Evolutionary conservation across 2,888 invertebrate species (phyloP).

Genomic region (Polietes domitor): DNA sequence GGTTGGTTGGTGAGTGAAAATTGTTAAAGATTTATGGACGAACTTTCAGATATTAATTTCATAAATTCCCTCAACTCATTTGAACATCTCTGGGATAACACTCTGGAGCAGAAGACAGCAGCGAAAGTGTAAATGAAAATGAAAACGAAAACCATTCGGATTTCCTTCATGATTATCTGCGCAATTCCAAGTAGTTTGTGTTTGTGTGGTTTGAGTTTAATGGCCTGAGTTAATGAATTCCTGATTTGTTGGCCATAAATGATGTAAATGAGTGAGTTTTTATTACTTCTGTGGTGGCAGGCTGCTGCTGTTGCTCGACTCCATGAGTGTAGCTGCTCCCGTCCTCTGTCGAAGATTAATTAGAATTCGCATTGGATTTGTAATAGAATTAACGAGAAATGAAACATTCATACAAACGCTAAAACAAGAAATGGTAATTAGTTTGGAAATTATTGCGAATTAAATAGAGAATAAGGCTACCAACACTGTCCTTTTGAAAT

Average conservation of each 20-base stretch:
- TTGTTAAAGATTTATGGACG: not conserved
- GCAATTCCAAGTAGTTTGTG: not conserved
- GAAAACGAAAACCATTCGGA: not conserved
- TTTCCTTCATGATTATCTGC: not conserved
- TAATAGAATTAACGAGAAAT: not conserved
- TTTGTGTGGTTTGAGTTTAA: constrained; percentile 1
- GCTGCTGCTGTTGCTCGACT: constrained; percentile 37
- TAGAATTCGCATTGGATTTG: not conserved
- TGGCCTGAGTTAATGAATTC: constrained; percentile 14
- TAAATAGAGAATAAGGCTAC: not conserved
- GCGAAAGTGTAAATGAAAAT: too few species aligned
- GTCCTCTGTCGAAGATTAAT: not conserved
- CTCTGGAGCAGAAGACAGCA: too few species aligned
- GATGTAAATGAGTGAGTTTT: not conserved
- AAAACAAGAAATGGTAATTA: not conserved
- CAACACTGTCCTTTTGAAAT: not conserved
- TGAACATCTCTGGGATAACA: too few species aligned
- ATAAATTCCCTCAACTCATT: not conserved
- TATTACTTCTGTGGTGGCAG: constrained; percentile 22
- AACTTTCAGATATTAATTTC: too few species aligned
- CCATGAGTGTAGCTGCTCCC: not conserved
- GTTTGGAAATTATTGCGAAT: not conserved
- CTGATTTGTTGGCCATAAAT: constrained; percentile 19
- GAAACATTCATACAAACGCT: not conserved
- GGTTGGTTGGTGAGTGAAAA: not conserved